A percentile compares a stretch with the other conserved stretches of the same genome.
Conservation (phyloP, 2,113 vertebrate species). For the Cottus gobio region DNA sequence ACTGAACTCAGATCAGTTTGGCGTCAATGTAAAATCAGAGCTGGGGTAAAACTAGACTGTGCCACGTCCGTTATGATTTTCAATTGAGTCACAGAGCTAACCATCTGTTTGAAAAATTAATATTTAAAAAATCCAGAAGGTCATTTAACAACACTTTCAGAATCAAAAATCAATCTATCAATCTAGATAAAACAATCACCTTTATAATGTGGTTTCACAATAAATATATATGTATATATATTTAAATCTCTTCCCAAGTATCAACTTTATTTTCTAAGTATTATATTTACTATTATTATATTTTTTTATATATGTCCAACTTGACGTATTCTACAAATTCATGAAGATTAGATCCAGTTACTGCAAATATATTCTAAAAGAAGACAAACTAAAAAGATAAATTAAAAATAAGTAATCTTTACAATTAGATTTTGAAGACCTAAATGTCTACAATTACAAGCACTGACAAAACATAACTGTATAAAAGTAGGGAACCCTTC, state of each 20-base stretch:
- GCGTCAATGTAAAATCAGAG: slow-evolving; percentile 44
- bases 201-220: not conserved
- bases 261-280: not conserved
- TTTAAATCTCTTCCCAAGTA: not conserved
- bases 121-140: not conserved
- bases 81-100: slow-evolving; percentile 6
- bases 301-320: not conserved
- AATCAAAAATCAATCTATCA: not conserved
- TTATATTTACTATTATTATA: not conserved
- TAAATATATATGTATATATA: not conserved
- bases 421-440: not conserved
- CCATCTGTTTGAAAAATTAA: not conserved
- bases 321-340: not conserved
- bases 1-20: slow-evolving; percentile 47
- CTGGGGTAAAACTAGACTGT: slow-evolving; percentile 17
- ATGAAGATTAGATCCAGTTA: not conserved
- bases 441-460: not conserved
- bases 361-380: not conserved
- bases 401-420: not conserved
- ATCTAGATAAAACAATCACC: not conserved
- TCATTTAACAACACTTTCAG: not conserved
- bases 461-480: not conserved
- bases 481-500: not conserved
- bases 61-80: slow-evolving; percentile 13
- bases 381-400: not conserved